phyloP scores from a whole-genome alignment of 2,888 invertebrate genomes.

The Drosophila parthenogenetica region DNA sequence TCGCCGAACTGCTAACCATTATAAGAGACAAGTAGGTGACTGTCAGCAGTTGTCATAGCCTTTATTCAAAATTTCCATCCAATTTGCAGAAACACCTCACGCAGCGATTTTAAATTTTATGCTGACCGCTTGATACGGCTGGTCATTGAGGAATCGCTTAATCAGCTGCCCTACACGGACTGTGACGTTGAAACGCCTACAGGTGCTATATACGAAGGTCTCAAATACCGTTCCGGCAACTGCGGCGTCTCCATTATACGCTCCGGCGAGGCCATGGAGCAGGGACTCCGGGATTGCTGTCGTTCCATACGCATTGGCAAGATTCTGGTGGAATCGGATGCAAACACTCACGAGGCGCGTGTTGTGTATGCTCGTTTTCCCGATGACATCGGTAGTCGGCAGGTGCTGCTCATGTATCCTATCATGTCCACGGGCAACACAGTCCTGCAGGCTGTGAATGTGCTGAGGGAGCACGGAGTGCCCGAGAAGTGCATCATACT shows the following conservation, averaged over 20 bases:
- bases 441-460: slow-evolving; percentile 96
- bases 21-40: slow-evolving; percentile 92
- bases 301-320: slow-evolving; percentile 99
- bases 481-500: slow-evolving; percentile 97
- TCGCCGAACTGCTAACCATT: slow-evolving; percentile 92
- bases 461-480: slow-evolving; percentile 97
- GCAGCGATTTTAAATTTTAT: slow-evolving; percentile 99
- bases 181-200: slow-evolving; percentile 97
- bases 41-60: not conserved
- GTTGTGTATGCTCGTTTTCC: slow-evolving; percentile 99
- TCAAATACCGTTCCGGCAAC: slow-evolving; percentile 98
- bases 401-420: slow-evolving; percentile 98
- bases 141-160: slow-evolving; percentile 98
- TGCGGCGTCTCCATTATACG: slow-evolving; percentile 99
- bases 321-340: slow-evolving; percentile 98
- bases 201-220: slow-evolving; percentile 92
- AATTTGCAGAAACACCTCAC: slow-evolving; percentile 91
- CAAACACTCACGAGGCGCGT: slow-evolving; percentile 97
- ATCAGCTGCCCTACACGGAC: slow-evolving; percentile 95
- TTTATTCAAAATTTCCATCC: not conserved
- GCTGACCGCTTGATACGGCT: slow-evolving; percentile 98
- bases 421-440: slow-evolving; percentile 99
- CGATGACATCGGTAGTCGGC: slow-evolving; percentile 95
- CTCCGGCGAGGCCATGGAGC: slow-evolving; percentile 98
- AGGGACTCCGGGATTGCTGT: slow-evolving; percentile 97